Base-by-base conservation (phyloP, 2,888 invertebrate genomes). In the Sclerodermus sp. region DNA sequence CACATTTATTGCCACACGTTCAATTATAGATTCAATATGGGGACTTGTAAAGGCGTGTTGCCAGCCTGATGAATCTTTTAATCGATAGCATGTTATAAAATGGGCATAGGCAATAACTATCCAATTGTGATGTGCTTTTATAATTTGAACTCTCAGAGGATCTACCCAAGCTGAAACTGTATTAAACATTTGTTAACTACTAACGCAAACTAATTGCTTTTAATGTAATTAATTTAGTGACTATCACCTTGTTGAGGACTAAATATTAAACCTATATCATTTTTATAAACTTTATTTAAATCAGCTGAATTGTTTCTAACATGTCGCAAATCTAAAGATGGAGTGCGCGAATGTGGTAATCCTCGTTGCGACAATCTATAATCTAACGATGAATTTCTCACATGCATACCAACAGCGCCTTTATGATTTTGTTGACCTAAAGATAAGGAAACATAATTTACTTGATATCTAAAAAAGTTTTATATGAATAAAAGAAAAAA, bases 51-150 rank as follows among this genome's bases (percentile, higher is more conserved):
- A 97, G 9, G 92, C 90, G 68, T 92, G 87, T 73, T 95, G 94
- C 97, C 97, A 98, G 5, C 97, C 97, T 62, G 91, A 92, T 0
- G 95, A 93, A 78, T 98, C 97, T 79, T 96, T 96, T 71, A 97
- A 85, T 73, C 96, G 68, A 78, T 95, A 98, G 72, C 96, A 95
- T 51, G 93, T 91, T 16, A 97, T 92, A 80, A 94, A 96, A 80
- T 97, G 94, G 49, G 94, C 90, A 78, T 96, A 97, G 0, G 96
- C 96, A 16, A 96, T 95, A 16, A 93, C 94, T 58, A 99, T 92
- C 93, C 96, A 97, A 77, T 96, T 97, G 78, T 97, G 96, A 80
- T 98, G 96, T 2, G 96, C 96, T 76, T 93, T 92, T 63, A 96
- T 92, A 44, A 94, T 91, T 80, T 93, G 91, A 34, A 96, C 95